phyloP scores from a whole-genome alignment of 2,797 vertebrate genomes.

The Sus cebifrons region DNA sequence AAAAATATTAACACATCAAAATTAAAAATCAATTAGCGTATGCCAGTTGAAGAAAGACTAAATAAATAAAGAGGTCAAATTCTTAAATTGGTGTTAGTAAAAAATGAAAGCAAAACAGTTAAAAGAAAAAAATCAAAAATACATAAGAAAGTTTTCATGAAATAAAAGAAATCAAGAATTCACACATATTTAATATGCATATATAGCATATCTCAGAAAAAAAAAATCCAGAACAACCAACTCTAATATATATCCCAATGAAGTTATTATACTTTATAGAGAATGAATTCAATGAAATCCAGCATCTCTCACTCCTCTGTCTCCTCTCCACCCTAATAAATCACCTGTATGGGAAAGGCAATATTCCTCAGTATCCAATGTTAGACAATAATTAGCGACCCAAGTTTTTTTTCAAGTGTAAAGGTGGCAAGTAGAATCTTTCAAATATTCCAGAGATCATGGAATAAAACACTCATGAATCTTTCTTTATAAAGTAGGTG shows the following conservation, averaged over 20 bases:
- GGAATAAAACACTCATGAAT: no score
- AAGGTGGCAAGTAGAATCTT: no score
- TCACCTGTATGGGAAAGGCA: no score
- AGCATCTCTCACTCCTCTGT: neutral
- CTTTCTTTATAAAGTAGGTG: no score
- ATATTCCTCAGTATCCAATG: no score
- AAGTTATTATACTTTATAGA: neutral
- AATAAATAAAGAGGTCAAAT: neutral
- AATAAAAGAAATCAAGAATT: neutral
- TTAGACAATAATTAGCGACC: no score
- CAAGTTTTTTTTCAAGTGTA: no score
- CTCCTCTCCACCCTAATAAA: no score
- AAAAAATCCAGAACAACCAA: neutral
- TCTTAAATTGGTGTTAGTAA: neutral
- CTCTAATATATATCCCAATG: neutral
- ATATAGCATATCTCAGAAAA: neutral
- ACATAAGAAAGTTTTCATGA: neutral
- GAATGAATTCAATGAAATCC: neutral
- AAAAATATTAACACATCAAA: constrained; percentile 10
- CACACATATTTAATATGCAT: neutral
- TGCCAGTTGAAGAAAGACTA: neutral
- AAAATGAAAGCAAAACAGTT: neutral
- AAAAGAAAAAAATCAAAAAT: neutral
- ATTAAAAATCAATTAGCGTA: neutral
- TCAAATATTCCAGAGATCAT: no score